Conservation (phyloP, 53 echinoderm and acorn worm species). For the Arbacia lixula region DNA sequence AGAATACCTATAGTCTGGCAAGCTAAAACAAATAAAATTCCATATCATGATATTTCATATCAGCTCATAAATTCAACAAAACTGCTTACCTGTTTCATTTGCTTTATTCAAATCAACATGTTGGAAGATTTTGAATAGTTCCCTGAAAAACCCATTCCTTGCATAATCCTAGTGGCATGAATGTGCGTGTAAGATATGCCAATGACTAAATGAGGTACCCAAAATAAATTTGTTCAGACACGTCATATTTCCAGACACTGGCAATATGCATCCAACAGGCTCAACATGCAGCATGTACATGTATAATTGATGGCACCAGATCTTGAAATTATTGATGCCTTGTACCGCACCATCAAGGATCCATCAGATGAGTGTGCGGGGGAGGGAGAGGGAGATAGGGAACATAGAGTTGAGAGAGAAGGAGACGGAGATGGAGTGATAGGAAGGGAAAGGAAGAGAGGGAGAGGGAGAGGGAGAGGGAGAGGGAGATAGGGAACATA, state of each 20-base stretch:
- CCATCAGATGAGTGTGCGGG: no score
- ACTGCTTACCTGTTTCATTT: no score
- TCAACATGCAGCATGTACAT: slow-evolving; percentile 14
- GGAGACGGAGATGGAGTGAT: neutral
- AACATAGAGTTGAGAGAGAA: neutral
- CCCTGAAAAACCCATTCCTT: no score
- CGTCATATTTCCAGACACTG: slow-evolving; percentile 35
- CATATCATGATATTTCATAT: no score
- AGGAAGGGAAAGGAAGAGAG: neutral
- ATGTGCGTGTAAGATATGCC: slow-evolving; percentile 17
- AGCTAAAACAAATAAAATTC: no score
- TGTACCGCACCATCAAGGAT: neutral
- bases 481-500: neutral
- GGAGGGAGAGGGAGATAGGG: neutral
- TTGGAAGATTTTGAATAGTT: no score
- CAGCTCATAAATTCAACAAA: no score
- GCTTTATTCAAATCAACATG: no score
- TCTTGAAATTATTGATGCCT: slow-evolving; percentile 45
- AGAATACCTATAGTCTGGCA: no score
- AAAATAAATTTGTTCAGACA: slow-evolving; percentile 11
- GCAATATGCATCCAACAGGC: slow-evolving; percentile 4
- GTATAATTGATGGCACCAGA: slow-evolving; percentile 32
- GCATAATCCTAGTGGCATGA: no score
- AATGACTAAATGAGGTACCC: no score
- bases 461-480: neutral